Percentiles rank a stretch among this genome's conserved stretches.
Evolutionary conservation across 2,797 vertebrate species (phyloP).

Genomic region (Carcharodon carcharias): DNA sequence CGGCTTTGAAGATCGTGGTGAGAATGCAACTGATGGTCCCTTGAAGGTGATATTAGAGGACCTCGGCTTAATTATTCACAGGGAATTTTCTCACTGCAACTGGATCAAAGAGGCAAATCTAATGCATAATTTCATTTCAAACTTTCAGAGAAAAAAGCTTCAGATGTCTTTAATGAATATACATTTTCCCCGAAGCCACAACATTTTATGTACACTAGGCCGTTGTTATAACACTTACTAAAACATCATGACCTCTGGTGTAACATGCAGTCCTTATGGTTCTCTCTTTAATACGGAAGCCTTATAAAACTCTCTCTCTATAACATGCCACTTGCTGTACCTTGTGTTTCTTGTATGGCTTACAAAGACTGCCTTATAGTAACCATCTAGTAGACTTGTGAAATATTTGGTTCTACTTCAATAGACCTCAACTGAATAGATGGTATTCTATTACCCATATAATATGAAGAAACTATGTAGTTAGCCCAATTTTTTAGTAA

Average conservation of each 20-base stretch:
- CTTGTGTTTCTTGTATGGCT: neutral
- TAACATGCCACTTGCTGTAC: neutral
- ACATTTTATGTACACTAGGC: neutral
- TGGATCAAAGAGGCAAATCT: slow-evolving; percentile 7
- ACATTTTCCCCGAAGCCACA: neutral
- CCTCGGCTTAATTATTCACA: slow-evolving; percentile 8
- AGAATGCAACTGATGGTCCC: neutral
- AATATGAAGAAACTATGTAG: neutral
- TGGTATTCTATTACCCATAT: neutral
- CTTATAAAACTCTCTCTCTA: neutral
- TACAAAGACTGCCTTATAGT: neutral
- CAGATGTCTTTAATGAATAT: neutral
- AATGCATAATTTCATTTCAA: slow-evolving; percentile 25
- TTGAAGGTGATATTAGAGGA: slow-evolving; percentile 11
- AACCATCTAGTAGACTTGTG: neutral
- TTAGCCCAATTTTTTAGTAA: neutral
- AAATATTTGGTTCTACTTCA: neutral
- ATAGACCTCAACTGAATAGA: neutral
- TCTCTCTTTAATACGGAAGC: neutral
- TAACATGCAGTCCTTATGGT: neutral
- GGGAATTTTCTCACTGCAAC: neutral
- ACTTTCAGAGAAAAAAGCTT: neutral
- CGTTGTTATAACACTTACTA: neutral
- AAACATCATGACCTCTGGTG: neutral
- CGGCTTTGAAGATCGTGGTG: neutral